Percentiles rank a stretch among this genome's conserved stretches.
Conservation (phyloP, 1,140 invertebrate species). For the Tetranychus cinnabarinus region DNA sequence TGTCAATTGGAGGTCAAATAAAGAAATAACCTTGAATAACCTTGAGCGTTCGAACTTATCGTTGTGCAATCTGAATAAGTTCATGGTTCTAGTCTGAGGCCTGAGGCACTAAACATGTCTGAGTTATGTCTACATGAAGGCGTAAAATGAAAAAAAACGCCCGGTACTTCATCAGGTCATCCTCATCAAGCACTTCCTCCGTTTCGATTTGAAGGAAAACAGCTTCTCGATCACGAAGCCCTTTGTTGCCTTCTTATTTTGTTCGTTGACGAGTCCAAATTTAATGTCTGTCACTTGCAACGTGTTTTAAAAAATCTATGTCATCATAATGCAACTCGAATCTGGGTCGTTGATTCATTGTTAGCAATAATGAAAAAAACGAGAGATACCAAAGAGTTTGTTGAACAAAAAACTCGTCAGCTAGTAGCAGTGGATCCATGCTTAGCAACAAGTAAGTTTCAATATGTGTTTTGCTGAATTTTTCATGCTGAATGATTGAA, state of each 20-base stretch:
- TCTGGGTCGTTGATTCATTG: conserved; percentile 45
- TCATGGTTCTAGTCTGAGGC: too few species aligned
- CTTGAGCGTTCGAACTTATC: too few species aligned
- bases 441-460: background rate
- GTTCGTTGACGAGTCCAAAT: conserved; percentile 61
- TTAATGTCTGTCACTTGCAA: conserved; percentile 54
- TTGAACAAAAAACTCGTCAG: background rate
- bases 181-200: background rate
- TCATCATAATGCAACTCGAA: conserved; percentile 54
- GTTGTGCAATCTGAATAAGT: too few species aligned
- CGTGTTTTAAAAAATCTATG: conserved; percentile 59
- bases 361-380: conserved; percentile 11
- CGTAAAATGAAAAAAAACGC: too few species aligned
- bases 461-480: background rate
- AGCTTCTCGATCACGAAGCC: conserved; percentile 56
- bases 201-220: conserved; percentile 21
- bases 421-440: background rate
- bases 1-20: too few species aligned
- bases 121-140: too few species aligned
- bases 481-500: conserved; percentile 3
- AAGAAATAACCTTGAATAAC: too few species aligned
- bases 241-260: conserved; percentile 56
- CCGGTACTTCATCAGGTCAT: background rate
- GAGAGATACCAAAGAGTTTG: conserved; percentile 4
- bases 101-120: too few species aligned